Conservation (phyloP, 2,888 invertebrate genomes). For the Drosophila monieri region DNA sequence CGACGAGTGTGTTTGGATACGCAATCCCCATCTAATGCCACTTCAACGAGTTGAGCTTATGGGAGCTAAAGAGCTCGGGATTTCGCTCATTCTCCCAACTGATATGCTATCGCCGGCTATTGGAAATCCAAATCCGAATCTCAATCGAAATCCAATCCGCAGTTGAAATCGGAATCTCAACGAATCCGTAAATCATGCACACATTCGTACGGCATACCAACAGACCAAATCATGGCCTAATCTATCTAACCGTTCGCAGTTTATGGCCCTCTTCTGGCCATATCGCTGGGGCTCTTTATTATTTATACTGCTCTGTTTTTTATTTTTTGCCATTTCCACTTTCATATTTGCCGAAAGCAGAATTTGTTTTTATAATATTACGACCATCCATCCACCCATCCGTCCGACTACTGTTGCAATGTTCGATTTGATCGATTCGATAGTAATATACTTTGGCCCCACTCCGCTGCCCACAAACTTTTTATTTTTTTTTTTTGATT, state of each 20-base stretch:
- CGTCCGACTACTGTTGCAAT: slow-evolving; percentile 58
- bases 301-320: slow-evolving; percentile 62
- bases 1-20: slow-evolving; percentile 59
- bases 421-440: slow-evolving; percentile 35
- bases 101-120: slow-evolving; percentile 35
- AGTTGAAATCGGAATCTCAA: slow-evolving; percentile 60
- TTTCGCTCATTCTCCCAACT: neutral
- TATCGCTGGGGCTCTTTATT: slow-evolving; percentile 59
- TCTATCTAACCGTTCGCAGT: slow-evolving; percentile 57
- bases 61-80: slow-evolving; percentile 29
- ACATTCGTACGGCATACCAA: slow-evolving; percentile 27
- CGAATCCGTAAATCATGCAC: slow-evolving; percentile 70
- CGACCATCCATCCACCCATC: slow-evolving; percentile 27
- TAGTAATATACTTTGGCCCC: slow-evolving; percentile 26
- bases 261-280: slow-evolving; percentile 68
- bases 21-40: slow-evolving; percentile 73
- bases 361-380: slow-evolving; percentile 58
- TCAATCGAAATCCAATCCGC: slow-evolving; percentile 19
- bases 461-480: neutral
- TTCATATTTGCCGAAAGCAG: slow-evolving; percentile 77
- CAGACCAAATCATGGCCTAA: slow-evolving; percentile 74
- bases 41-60: slow-evolving; percentile 73
- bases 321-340: slow-evolving; percentile 44
- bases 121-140: slow-evolving; percentile 18
- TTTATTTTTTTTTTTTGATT: slow-evolving; percentile 18